A percentile compares a stretch with the other conserved stretches of the same genome.
These are phyloP conservation scores for Pedionomus torquatus DNA, from an alignment of 2,113 vertebrate genomes.

Conservation along the genomic window DNA sequence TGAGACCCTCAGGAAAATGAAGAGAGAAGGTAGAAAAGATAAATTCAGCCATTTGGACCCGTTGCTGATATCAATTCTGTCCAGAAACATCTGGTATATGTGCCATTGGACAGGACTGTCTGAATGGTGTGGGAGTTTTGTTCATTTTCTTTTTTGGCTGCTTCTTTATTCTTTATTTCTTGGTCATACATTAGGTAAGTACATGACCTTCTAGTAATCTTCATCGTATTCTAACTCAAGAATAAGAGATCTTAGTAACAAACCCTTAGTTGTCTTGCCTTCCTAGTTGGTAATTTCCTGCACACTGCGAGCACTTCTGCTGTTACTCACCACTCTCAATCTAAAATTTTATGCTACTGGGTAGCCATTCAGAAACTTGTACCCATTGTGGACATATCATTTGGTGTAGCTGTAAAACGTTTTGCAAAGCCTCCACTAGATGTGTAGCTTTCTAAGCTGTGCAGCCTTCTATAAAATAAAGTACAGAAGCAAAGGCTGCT, in stretches of 20 bases:
- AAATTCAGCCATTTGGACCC: not conserved
- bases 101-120: not conserved
- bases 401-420: not conserved
- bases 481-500: not conserved
- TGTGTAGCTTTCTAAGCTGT: not conserved
- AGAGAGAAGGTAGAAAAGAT: not conserved
- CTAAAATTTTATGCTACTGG: not conserved
- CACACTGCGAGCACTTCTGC: fast-evolving
- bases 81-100: not conserved
- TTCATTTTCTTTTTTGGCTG: not conserved
- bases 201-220: not conserved
- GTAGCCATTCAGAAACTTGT: not conserved
- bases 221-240: not conserved
- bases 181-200: not conserved
- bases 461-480: not conserved
- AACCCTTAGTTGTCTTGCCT: not conserved
- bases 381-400: not conserved
- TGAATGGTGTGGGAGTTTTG: fast-evolving
- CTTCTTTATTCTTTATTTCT: not conserved
- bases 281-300: not conserved
- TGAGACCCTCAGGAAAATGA: fast-evolving
- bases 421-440: not conserved
- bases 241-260: not conserved
- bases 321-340: not conserved
- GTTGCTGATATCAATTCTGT: not conserved